Evolutionary conservation across 2,797 vertebrate species (phyloP).

Genomic region (Carcharodon carcharias): DNA sequence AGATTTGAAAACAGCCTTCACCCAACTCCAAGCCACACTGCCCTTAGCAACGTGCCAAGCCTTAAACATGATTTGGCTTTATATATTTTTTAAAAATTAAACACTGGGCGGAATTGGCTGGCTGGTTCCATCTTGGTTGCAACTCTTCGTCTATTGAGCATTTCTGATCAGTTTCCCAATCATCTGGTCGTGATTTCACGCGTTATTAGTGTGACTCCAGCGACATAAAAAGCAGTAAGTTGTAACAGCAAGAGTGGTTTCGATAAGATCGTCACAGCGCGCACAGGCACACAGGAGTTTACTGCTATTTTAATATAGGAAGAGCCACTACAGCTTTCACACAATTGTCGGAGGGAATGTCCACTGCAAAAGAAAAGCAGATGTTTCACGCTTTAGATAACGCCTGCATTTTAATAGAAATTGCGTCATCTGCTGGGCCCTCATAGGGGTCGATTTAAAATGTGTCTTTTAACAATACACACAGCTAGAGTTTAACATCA

Average conservation of each 20-base stretch:
- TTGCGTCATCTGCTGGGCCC: conserved; percentile 13
- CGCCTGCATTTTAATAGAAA: conserved; percentile 31
- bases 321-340: neutral
- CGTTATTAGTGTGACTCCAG: neutral
- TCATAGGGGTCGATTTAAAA: neutral
- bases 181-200: conserved; percentile 12
- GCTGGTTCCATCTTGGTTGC: neutral
- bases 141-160: neutral
- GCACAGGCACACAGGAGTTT: neutral
- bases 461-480: neutral
- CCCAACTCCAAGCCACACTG: neutral
- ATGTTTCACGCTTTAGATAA: conserved; percentile 30
- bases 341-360: neutral
- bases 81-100: neutral
- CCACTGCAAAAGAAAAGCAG: neutral
- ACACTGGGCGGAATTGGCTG: neutral
- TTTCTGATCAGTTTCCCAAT: neutral
- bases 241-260: neutral
- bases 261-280: neutral
- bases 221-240: neutral
- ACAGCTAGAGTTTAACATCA: neutral
- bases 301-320: neutral
- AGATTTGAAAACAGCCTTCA: neutral
- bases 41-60: neutral
- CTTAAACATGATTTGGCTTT: neutral